phyloP scores from a whole-genome alignment of 2,888 invertebrate species.

The Liopterus haemorrhoidalis region DNA sequence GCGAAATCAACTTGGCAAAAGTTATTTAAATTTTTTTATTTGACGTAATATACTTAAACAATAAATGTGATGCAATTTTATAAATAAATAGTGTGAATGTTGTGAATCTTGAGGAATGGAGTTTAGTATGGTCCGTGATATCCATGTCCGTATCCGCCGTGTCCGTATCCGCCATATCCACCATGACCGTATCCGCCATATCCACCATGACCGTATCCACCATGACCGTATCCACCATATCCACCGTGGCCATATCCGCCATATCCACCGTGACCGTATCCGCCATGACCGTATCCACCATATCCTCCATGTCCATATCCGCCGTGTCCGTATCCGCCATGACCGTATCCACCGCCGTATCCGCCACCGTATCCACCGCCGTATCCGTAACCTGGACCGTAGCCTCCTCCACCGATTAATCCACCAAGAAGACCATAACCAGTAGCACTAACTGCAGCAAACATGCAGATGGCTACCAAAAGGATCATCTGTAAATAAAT shows the following conservation, averaged over 20 bases:
- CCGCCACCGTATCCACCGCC: constrained; percentile 12
- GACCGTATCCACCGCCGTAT: constrained; percentile 10
- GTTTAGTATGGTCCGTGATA: no score
- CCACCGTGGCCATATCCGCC: constrained; percentile 18
- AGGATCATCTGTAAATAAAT: no score
- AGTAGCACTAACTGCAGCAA: constrained; percentile 26
- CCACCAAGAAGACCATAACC: constrained; percentile 5
- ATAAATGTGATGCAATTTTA: background rate
- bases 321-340: constrained; percentile 14
- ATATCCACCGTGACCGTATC: constrained; percentile 16
- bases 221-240: constrained; percentile 22
- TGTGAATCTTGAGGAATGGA: no score
- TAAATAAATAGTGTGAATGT: background rate
- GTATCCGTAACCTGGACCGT: constrained; percentile 23
- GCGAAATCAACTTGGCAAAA: no score
- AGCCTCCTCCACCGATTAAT: constrained; percentile 28
- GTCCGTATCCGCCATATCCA: constrained; percentile 10
- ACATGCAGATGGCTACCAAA: no score
- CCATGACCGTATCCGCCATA: constrained; percentile 17
- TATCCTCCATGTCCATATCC: constrained; percentile 15
- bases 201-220: constrained; percentile 6
- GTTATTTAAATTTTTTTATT: no score
- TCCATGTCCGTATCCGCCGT: constrained; percentile 19
- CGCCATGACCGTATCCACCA: constrained; percentile 14
- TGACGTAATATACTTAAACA: background rate